Conservation (phyloP, 2,797 vertebrate genomes). For the Eptatretus atami region DNA sequence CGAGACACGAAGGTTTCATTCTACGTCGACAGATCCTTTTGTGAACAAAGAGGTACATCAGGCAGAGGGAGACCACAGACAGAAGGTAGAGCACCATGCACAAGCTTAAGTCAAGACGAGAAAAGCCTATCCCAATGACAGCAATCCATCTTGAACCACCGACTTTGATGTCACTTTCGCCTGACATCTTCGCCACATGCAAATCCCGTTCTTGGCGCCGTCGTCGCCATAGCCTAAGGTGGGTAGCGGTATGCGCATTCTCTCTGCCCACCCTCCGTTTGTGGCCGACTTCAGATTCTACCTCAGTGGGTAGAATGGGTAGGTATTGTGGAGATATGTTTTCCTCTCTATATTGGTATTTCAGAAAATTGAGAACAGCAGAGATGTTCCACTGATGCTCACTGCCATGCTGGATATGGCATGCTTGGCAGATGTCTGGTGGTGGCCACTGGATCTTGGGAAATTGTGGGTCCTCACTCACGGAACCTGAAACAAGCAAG, state of each 20-base stretch:
- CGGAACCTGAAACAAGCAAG: conserved; percentile 23
- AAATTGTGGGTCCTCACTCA: conserved; percentile 50
- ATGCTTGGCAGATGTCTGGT: conserved; percentile 35
- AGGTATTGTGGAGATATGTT: conserved; percentile 26
- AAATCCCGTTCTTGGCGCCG: neutral
- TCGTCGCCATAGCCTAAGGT: neutral
- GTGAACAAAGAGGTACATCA: conserved; percentile 70
- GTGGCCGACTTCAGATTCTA: neutral
- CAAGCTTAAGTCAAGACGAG: conserved; percentile 70
- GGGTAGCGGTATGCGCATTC: fast-evolving
- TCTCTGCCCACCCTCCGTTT: too few species aligned
- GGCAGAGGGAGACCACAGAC: conserved; percentile 49
- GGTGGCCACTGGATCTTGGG: conserved; percentile 61
- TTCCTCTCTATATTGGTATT: conserved; percentile 21
- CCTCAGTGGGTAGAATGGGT: neutral
- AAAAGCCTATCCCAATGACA: conserved; percentile 41
- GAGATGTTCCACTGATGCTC: conserved; percentile 37
- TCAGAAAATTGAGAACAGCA: conserved; percentile 36
- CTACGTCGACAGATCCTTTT: conserved; percentile 13
- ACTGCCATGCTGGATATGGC: conserved; percentile 40
- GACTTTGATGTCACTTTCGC: conserved; percentile 7
- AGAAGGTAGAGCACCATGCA: conserved; percentile 47
- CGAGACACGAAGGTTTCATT: too few species aligned
- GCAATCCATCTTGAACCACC: conserved; percentile 12
- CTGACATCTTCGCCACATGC: neutral